phyloP scores from a whole-genome alignment of 2,888 invertebrate genomes.

The Pristionchus arcanus region DNA sequence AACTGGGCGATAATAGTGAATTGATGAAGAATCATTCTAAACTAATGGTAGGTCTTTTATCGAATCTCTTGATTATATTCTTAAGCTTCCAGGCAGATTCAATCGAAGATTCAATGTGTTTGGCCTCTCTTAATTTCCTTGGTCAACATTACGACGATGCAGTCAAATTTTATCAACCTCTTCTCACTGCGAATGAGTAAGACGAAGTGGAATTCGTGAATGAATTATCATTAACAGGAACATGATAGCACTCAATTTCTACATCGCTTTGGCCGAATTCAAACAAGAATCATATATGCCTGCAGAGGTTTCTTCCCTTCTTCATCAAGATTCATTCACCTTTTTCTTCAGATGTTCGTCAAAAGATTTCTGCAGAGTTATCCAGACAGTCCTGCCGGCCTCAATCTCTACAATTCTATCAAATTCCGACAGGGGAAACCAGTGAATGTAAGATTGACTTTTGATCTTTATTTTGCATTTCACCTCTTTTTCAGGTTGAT shows the following conservation, averaged over 20 bases:
- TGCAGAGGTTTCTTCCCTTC: conserved; percentile 84
- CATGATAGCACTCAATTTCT: conserved; percentile 94
- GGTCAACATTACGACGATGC: conserved; percentile 98
- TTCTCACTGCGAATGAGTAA: conserved; percentile 18
- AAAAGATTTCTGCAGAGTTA: conserved; percentile 93
- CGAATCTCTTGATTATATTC: no score
- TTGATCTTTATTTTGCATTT: neutral
- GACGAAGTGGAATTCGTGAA: neutral
- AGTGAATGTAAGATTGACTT: conserved; percentile 61
- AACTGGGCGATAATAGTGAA: conserved; percentile 90
- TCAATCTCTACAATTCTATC: conserved; percentile 90
- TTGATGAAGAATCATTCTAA: conserved; percentile 90
- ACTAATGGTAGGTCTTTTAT: conserved; percentile 82
- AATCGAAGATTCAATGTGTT: conserved; percentile 93
- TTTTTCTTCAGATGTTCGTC: conserved; percentile 62
- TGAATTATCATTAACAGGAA: conserved; percentile 84
- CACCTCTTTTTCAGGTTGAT: conserved; percentile 15
- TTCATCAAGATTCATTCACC: neutral
- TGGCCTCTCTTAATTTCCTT: conserved; percentile 96
- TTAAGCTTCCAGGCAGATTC: conserved; percentile 81
- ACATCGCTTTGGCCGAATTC: conserved; percentile 97
- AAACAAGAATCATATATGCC: conserved; percentile 98
- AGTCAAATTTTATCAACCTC: conserved; percentile 83
- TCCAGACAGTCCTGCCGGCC: conserved; percentile 94
- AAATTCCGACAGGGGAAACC: conserved; percentile 12